These are phyloP conservation scores for Neuroscelio doddi DNA, from an alignment of 2,888 invertebrate genomes.

Conservation along the genomic window DNA sequence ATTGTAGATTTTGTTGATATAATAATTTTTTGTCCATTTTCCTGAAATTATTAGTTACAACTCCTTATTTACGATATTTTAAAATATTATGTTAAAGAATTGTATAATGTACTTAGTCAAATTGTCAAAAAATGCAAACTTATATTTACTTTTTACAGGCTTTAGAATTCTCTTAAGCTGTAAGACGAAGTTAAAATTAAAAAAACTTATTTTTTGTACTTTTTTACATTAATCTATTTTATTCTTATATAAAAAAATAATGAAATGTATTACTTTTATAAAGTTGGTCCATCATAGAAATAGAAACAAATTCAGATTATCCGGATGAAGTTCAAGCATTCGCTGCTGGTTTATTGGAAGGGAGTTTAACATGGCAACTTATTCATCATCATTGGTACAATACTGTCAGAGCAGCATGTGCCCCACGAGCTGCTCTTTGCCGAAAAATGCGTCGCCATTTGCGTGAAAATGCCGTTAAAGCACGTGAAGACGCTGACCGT, in stretches of 20 bases:
- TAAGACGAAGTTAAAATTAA: too few species aligned
- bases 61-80: too few species aligned
- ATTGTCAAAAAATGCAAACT: too few species aligned
- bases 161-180: too few species aligned
- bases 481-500: conserved; percentile 75
- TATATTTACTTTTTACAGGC: too few species aligned
- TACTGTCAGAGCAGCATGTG: conserved; percentile 73
- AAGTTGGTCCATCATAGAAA: conserved; percentile 86
- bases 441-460: conserved; percentile 78
- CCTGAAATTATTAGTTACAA: too few species aligned
- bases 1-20: too few species aligned
- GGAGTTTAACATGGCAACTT: conserved; percentile 85
- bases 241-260: background rate
- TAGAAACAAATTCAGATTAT: conserved; percentile 82
- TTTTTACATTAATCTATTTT: too few species aligned
- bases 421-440: conserved; percentile 72
- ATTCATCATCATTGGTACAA: conserved; percentile 88
- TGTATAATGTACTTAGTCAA: too few species aligned
- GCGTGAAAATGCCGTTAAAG: conserved; percentile 77
- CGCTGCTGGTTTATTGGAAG: conserved; percentile 89
- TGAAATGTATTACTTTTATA: background rate
- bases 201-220: too few species aligned
- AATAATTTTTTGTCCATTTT: too few species aligned
- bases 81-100: too few species aligned
- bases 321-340: conserved; percentile 88